These are phyloP conservation scores for Papilio helenus DNA, from an alignment of 1,140 invertebrate species.

Conservation along the genomic window DNA sequence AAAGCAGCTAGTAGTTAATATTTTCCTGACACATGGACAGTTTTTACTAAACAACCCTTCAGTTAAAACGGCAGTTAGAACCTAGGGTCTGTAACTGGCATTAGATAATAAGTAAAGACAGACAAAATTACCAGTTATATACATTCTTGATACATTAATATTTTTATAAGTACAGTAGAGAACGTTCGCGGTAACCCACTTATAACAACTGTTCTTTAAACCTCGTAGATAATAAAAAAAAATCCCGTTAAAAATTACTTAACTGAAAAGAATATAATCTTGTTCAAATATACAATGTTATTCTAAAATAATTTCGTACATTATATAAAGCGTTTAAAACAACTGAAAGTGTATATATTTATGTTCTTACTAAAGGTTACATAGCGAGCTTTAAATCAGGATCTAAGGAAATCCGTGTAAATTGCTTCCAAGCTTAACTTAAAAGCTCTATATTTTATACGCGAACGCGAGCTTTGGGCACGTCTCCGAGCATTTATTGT, in stretches of 20 bases:
- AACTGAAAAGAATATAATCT: neutral
- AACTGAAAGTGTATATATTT: neutral
- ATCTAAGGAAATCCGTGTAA: constrained; percentile 36
- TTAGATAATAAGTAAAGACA: too few species aligned
- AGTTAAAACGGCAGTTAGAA: too few species aligned
- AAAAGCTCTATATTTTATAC: constrained; percentile 35
- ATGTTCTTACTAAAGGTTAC: constrained; percentile 5
- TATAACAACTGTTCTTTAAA: too few species aligned
- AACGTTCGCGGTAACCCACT: neutral
- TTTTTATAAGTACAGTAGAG: neutral
- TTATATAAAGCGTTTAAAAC: neutral
- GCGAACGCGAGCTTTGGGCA: constrained; percentile 5
- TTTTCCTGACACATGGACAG: too few species aligned
- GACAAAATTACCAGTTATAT: too few species aligned
- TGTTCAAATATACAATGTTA: neutral
- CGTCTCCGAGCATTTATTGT: constrained; percentile 25
- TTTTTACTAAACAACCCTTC: too few species aligned
- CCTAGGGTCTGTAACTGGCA: too few species aligned
- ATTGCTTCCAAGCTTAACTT: constrained; percentile 28
- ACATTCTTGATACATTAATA: neutral
- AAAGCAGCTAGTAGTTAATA: too few species aligned
- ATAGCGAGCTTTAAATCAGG: constrained; percentile 32
- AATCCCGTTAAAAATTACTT: too few species aligned
- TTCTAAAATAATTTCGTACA: neutral
- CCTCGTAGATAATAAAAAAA: too few species aligned